phyloP scores from a whole-genome alignment of 2,113 vertebrate species.

The Maylandia zebra region DNA sequence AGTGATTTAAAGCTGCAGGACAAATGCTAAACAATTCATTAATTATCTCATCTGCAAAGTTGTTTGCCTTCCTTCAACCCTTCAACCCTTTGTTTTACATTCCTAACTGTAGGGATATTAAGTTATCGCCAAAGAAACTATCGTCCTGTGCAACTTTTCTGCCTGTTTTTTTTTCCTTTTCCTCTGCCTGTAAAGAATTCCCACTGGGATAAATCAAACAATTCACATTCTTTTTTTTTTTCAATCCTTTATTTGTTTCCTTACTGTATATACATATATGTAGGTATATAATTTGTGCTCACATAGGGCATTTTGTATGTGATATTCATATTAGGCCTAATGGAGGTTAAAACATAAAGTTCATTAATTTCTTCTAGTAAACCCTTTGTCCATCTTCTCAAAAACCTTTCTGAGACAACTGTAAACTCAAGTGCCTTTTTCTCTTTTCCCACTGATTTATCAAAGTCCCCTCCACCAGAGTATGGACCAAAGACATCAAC shows the following conservation, averaged over 20 bases:
- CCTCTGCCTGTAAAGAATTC: constrained; percentile 5
- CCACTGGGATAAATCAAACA: constrained; percentile 16
- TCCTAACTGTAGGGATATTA: constrained; percentile 33
- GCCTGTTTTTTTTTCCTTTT: neutral
- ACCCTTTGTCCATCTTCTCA: neutral
- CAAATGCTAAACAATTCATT: neutral
- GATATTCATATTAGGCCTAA: constrained; percentile 60
- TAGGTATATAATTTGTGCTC: constrained; percentile 62
- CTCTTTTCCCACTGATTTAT: constrained; percentile 50
- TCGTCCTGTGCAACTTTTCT: constrained; percentile 10
- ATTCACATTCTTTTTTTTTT: neutral
- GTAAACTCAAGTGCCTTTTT: constrained; percentile 79
- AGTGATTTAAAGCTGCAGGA: neutral
- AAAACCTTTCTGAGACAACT: constrained; percentile 60
- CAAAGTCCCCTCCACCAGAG: constrained; percentile 27
- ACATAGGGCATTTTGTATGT: constrained; percentile 61
- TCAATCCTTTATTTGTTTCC: neutral
- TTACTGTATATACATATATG: constrained; percentile 67
- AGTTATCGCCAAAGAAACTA: constrained; percentile 55
- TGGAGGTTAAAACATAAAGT: constrained; percentile 20
- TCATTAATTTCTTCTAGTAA: constrained; percentile 41
- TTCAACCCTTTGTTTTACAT: constrained; percentile 20
- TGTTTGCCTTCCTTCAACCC: neutral
- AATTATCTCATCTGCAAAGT: neutral
- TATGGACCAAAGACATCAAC: constrained; percentile 75